Base-by-base conservation (phyloP, 2,113 vertebrate species). In the Tiliqua scincoides region DNA sequence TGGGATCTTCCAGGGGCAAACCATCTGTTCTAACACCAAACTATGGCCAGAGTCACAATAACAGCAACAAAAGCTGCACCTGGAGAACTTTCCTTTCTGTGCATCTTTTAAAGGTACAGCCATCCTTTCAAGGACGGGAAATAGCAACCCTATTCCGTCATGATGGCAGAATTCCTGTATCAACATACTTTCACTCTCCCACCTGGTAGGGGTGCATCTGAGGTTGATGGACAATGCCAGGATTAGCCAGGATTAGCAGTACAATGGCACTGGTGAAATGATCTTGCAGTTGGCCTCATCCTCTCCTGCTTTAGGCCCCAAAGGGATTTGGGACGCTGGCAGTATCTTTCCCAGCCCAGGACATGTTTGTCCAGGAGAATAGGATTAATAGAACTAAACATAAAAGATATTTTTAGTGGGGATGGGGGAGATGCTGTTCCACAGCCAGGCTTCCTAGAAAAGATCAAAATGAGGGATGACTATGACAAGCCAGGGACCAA, bases 391-490 rank as follows among this genome's bases (percentile, higher is more conserved):
- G 85, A 73, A 74, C 70, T 23, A 70, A 63, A 68, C 80, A 21
- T 81, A 73, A 86, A 73, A 81, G 17, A 61, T 21, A 54, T 20
- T 21, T n/a, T 48, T 25, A 12, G 4, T 48, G 37, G 74, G 92
- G 90, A 2, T 48, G 37, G 74, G 92, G 90, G 88, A 88, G 90
- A 23, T 30, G 32, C 32, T 20, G 11, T 79, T 52, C 35, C 35
- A 79, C 43, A 71, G 65, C 23, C 32, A 71, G 8, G 37, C 23
- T 40, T 30, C 67, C 20, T 40, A 18, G 10, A 18, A 37, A 67
- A 37, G 74, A 68, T 65, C n/a, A 77, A 77, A 63, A 37, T 6
- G 20, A 43, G 18, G 35, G 17, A 72, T 83, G 54, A 61, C 61
- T 61, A 30, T 6, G 40, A 59, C 32, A 71, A 88, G 83, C 74